phyloP scores from a whole-genome alignment of 2,888 invertebrate species.

The Galeopsomyia nigrocyanea region DNA sequence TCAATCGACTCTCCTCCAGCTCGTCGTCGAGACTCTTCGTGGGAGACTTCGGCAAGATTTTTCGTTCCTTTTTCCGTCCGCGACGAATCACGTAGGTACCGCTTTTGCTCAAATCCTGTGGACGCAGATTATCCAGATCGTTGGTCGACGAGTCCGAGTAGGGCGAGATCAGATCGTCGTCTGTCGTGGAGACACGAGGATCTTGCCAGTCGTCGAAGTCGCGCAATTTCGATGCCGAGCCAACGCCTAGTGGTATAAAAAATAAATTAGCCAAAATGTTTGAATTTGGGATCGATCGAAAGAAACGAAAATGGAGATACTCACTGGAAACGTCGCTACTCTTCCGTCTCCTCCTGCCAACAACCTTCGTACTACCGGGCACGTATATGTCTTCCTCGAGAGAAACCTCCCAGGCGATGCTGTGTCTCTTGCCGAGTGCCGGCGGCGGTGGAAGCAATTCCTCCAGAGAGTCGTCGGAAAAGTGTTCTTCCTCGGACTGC shows the following conservation, averaged over 20 bases:
- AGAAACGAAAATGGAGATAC: slow-evolving; percentile 47
- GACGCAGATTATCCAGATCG: slow-evolving; percentile 64
- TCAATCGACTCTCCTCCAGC: slow-evolving; percentile 57
- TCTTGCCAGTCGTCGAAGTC: slow-evolving; percentile 85
- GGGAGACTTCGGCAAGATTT: slow-evolving; percentile 73
- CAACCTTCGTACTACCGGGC: slow-evolving; percentile 79
- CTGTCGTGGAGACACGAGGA: slow-evolving; percentile 77
- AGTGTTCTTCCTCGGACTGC: slow-evolving; percentile 73
- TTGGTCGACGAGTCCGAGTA: slow-evolving; percentile 75
- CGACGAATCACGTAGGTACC: slow-evolving; percentile 88
- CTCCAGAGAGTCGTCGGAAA: slow-evolving; percentile 88
- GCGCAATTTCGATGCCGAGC: slow-evolving; percentile 79
- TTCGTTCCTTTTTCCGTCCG: slow-evolving; percentile 77
- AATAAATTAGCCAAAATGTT: background rate
- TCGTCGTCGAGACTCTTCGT: slow-evolving; percentile 71
- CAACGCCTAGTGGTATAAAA: slow-evolving; percentile 72
- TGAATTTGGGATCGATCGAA: background rate
- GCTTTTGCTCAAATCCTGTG: slow-evolving; percentile 72
- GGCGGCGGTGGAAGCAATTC: slow-evolving; percentile 79
- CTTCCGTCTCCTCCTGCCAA: slow-evolving; percentile 68
- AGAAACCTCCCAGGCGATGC: slow-evolving; percentile 90
- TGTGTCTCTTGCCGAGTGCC: slow-evolving; percentile 77
- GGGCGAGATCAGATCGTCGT: slow-evolving; percentile 78
- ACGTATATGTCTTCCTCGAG: slow-evolving; percentile 80
- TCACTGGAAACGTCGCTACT: slow-evolving; percentile 70